Evolutionary conservation across 2,797 vertebrate genomes (phyloP), one percentile per base, ranked within the genome.

Genomic region (Bradypodion pumilum): DNA sequence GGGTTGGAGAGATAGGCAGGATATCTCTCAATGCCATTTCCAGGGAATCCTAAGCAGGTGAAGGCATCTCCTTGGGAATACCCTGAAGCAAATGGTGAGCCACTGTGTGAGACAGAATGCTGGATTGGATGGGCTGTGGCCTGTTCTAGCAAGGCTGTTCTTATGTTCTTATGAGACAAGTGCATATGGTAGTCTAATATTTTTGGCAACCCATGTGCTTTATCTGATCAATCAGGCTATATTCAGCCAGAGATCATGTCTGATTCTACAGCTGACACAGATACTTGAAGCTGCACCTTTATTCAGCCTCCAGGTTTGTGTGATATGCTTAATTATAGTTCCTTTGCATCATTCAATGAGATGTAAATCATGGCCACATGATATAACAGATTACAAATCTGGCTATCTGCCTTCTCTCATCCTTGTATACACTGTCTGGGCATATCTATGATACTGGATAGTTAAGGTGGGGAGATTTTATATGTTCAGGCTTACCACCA

Each of bases 311-410:
- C 84, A 83, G 84, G 32, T 62, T 80, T 84, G 87, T 85, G 89
- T 89, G 89, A 87, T 87, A 87, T 65, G n/a, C 12, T 74, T 87
- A 52, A 82, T 82, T 86, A 87, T 59, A 76, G 60, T 81, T 75
- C 85, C 80, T 75, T 89, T 40, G 86, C 83, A 35, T 65, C 81
- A 87, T 87, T 40, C 82, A 42, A 35, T 82, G 63, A 5, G 76
- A 76, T 87, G 74, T 74, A 90, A 89, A 83, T 76, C 42, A 76
- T 89, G 84, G 73, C 84, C 82, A 40, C 44, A 77, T 81, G 49
- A 63, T 70, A 83, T 56, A 21, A 25, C 66, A 82, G 79, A 78
- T 5, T 89, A 46, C 37, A 2, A 7, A 89, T 90, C 72, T 81
- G 44, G 44, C 83, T 84, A 49, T 5, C 83, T 78, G 65, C 87